Evolutionary conservation across 1,140 invertebrate genomes (phyloP), one percentile per base, ranked within the genome.

Genomic region (Grapholita molesta): DNA sequence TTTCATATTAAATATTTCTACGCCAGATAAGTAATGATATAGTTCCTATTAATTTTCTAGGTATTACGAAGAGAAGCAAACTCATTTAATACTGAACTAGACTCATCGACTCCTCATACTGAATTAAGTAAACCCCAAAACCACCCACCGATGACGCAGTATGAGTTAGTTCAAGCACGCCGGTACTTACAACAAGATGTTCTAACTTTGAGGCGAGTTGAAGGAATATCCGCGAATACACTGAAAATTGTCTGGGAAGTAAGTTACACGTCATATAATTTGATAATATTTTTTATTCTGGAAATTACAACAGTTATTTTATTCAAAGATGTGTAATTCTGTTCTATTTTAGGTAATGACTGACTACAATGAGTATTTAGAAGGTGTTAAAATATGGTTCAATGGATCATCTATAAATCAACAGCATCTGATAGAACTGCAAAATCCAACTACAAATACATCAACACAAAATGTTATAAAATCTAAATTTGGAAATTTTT

Each of bases 381-480:
- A 99, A 93, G 98, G 98, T 18, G 95, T 98, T 24, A 98, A 99
- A 84, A 96, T 99, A 68, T 95, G 98, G 69, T 99, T 98, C 85
- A 95, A 97, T 69, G 95, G 97, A 79, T 92, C 96, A 61, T 95
- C 95, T 7, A 53, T 89, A 21, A 91, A 90, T 74, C 69, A 76
- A 61, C 79, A 86, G 74, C 75, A 83, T 64, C 76, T 78, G 42
- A 68, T 83, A 66, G 86, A 88, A 64, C 64, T 81, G 24, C 73
- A 86, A 67, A 85, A 77, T 64, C 66, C 71, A 32, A 75, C 78
- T 67, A 73, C 80, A 42, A 91, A 90, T 75, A 64, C 72, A 23
- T 69, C 80, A 33, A 70, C 79, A 68, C 83, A 88, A 69, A 86
- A 82, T 79, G 72, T 89, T 72, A 75, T 78, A 61, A 80, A 87